Evolutionary conservation across 2,888 invertebrate genomes (phyloP).

Genomic region (Dyspetes luteomarginatus): DNA sequence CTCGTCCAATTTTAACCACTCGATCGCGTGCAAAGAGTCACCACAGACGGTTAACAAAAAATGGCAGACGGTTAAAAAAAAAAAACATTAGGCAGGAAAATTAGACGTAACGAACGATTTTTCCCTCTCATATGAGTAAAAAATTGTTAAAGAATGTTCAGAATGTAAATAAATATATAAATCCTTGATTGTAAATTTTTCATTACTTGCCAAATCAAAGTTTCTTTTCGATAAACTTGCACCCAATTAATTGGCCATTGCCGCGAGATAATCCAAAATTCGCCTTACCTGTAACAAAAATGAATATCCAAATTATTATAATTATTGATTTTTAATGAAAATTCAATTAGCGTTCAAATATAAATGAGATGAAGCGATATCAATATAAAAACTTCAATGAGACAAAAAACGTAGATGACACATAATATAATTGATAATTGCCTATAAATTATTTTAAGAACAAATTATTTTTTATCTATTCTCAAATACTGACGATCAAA

Average conservation of each 20-base stretch:
- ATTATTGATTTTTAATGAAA: too few relatives aligned
- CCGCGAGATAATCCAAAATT: background rate
- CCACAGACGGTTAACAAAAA: slow-evolving; percentile 6
- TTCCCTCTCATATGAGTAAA: background rate
- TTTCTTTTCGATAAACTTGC: background rate
- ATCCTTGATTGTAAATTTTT: background rate
- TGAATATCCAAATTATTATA: background rate
- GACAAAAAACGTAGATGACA: too few relatives aligned
- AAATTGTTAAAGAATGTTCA: background rate
- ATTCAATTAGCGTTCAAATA: too few relatives aligned
- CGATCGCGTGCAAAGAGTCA: slow-evolving; percentile 35
- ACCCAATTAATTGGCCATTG: background rate
- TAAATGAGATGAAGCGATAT: too few relatives aligned
- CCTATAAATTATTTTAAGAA: too few relatives aligned
- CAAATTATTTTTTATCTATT: too few relatives aligned
- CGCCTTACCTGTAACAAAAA: background rate
- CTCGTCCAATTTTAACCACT: slow-evolving; percentile 6
- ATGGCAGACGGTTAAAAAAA: background rate
- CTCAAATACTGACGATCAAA: too few relatives aligned
- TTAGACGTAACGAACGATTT: background rate
- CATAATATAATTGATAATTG: too few relatives aligned
- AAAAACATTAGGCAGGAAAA: background rate
- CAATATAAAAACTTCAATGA: too few relatives aligned
- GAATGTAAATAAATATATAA: background rate
- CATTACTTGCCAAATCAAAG: background rate